Percentiles rank a stretch among this genome's conserved stretches.
Conservation (phyloP, 2,113 vertebrate species). For the Hyperopisus bebe region DNA sequence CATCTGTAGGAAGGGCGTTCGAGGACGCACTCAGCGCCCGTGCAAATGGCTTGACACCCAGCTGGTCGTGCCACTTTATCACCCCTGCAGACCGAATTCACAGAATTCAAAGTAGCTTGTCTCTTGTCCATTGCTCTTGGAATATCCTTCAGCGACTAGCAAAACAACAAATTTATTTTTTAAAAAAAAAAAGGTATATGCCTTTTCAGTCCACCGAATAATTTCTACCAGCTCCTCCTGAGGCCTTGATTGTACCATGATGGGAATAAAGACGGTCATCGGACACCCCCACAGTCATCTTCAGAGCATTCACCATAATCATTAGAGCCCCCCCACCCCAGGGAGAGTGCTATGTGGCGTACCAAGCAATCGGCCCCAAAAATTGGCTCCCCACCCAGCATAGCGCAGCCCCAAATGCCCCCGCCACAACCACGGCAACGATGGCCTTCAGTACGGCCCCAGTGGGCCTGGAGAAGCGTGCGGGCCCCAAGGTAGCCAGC, state of each 20-base stretch:
- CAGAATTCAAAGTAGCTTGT: slow-evolving; percentile 27
- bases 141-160: background rate
- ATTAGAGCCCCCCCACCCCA: background rate
- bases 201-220: background rate
- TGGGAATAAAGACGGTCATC: background rate
- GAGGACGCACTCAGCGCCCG: background rate
- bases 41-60: background rate
- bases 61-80: background rate
- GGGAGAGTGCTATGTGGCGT: slow-evolving; percentile 32
- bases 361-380: slow-evolving; percentile 44
- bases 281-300: background rate
- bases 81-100: slow-evolving; percentile 23
- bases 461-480: slow-evolving; percentile 73
- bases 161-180: background rate
- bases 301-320: slow-evolving; percentile 3
- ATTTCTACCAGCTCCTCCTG: background rate
- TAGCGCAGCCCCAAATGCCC: slow-evolving; percentile 59
- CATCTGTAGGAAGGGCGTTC: background rate
- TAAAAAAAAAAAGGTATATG: background rate
- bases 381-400: slow-evolving; percentile 65
- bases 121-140: background rate
- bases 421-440: slow-evolving; percentile 55
- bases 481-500: slow-evolving; percentile 74
- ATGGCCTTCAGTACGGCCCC: slow-evolving; percentile 82
- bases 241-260: slow-evolving; percentile 1